Evolutionary conservation across 2,888 invertebrate species (phyloP), one percentile per base, ranked within the genome.

Genomic region (Xanthorhoe spadicearia): DNA sequence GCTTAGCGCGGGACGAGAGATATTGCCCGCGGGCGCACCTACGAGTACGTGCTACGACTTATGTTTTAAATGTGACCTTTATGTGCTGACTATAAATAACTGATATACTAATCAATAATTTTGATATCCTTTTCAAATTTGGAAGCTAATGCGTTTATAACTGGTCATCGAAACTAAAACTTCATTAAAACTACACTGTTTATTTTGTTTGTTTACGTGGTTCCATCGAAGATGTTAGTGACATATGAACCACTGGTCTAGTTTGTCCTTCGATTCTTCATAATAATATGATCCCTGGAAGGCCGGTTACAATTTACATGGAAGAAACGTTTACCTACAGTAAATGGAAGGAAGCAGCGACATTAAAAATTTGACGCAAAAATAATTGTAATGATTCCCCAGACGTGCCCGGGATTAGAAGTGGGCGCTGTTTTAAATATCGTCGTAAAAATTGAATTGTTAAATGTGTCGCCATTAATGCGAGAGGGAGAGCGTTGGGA

Each of bases 351-450:
- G 23, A 49, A 49, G 49, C 15, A 55, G 23, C 38, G 55, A 50
- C 50, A 62, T 62, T 57, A 48, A 60, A 52, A 61, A 51, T 43
- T 55, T 57, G 23, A 62, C 56, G 52, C 51, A 48, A 61, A 66
- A 66, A 66, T 61, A 57, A 65, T 56, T 53, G 52, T 56, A 65
- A 65, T 61, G 65, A 52, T 60, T 35, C 46, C 28, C 17, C 48
- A 15, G 61, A 56, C 65, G 65, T 52, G 60, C 48, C 19, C 48
- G 17, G 32, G 48, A 50, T 48, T 58, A 58, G 15, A 35, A 64
- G 64, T 64, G 57, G 57, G 38, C 17, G 64, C 53, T 17, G 64
- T 35, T 59, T 63, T 49, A 23, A 38, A 64, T 64, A 19, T 58
- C 54, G 53, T 35, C 35, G 13, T 49, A 64, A 49, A 55, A 50